Evolutionary conservation across 2,113 vertebrate species (phyloP), one percentile per base, ranked within the genome.

Genomic region (human (Homo sapiens)): DNA sequence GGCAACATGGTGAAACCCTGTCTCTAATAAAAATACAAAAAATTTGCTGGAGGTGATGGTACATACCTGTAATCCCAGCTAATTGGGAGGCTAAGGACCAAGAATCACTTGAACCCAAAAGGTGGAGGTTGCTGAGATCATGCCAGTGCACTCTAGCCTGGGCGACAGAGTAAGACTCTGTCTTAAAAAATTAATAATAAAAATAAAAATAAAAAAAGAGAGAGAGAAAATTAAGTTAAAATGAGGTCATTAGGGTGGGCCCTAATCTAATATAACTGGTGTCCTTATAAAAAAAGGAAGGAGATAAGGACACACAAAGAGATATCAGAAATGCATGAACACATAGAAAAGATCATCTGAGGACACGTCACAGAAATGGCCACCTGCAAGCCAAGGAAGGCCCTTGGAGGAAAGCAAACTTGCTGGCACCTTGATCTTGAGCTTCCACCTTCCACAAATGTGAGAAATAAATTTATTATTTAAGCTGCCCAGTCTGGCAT

Each of bases 211-310:
- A 52, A 52, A 52, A 52, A 16, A 50, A 3, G 50, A 16, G 50
- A 52, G 14, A 70, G 27, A 92, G 30, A 22, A 59, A 70, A 92
- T 92, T 89, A 94, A 83, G 13, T 92, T 94, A 89, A 78, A 92
- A 70, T 3, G 12, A 82, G 22, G 52, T 32, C 16, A 14, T 70
- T 48, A 83, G 18, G 11, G 17, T 96, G 32, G 25, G 9, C 38
- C 14, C 35, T 76, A 82, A 88, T 48, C 22, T 23, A 75, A 35
- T 35, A 20, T 84, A 48, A 50, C 12, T 76, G 27, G 25, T 78
- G 38, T 55, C 35, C 43, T 92, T 89, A n/a, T 88, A 66, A 88
- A 32, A n/a, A 52, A 52, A 52, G 50, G 92, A 88, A 81, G 45
- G 7, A 52, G n/a, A 16, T 52, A 80, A 76, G 57, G 23, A 38